Evolutionary conservation across 2,113 vertebrate species (phyloP).

Genomic region (Tragelaphus buxtoni): DNA sequence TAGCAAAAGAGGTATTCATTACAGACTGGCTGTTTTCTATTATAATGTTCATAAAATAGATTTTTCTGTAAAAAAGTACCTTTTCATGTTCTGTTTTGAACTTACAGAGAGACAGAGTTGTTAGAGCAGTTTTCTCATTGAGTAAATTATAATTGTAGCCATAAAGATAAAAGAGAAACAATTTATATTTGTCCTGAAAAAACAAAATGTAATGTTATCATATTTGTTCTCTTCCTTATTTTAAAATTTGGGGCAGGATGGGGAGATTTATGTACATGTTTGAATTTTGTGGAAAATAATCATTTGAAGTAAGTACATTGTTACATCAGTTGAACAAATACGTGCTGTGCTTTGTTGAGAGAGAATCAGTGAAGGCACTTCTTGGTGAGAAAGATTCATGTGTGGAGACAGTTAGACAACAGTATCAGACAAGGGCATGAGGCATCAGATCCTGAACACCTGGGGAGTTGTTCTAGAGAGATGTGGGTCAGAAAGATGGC

Average conservation of each 20-base stretch:
- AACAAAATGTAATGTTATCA: background rate
- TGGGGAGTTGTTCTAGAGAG: background rate
- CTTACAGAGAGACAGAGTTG: background rate
- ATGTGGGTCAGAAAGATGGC: background rate
- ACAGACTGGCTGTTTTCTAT: background rate
- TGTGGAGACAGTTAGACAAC: background rate
- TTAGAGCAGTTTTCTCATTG: background rate
- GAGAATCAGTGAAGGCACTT: background rate
- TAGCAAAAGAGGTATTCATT: background rate
- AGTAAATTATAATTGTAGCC: background rate
- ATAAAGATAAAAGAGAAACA: background rate
- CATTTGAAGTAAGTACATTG: background rate
- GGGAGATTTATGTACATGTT: background rate
- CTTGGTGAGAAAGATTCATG: background rate
- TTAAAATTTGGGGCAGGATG: background rate
- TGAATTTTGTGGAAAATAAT: background rate
- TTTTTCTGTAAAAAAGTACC: background rate
- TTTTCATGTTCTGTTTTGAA: background rate
- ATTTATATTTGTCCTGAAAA: background rate
- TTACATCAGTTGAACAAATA: background rate
- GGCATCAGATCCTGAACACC: background rate
- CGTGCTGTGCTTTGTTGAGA: background rate
- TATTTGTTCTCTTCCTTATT: background rate
- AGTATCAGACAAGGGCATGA: background rate
- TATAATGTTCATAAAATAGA: background rate